phyloP scores from a whole-genome alignment of 2,113 vertebrate species.

The Hydrolagus affinis region DNA sequence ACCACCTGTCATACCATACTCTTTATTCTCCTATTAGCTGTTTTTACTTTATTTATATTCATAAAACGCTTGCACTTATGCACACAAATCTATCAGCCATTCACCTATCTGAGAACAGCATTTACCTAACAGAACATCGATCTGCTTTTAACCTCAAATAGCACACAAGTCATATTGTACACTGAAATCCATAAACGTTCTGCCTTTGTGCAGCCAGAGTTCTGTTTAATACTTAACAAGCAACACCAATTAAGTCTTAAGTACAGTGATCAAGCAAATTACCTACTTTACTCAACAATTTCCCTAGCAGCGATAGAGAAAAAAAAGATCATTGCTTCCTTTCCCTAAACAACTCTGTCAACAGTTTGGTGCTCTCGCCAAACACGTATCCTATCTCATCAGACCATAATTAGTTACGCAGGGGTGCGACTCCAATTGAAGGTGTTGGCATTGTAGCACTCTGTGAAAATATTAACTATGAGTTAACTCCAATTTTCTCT shows the following conservation, averaged over 20 bases:
- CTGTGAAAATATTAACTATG: constrained; percentile 92
- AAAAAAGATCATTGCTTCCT: constrained; percentile 48
- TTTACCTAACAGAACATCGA: not conserved
- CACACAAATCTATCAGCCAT: not conserved
- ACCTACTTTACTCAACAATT: constrained; percentile 38
- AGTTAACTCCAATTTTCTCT: constrained; percentile 93
- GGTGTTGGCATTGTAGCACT: constrained; percentile 90
- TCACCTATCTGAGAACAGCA: not conserved
- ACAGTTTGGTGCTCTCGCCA: constrained; percentile 62
- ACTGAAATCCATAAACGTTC: not conserved
- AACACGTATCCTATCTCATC: constrained; percentile 61
- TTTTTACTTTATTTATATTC: not conserved
- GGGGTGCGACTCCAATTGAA: constrained; percentile 93
- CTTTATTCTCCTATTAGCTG: not conserved
- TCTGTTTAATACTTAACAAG: constrained; percentile 5
- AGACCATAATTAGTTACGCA: constrained; percentile 83
- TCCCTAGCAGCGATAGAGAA: constrained; percentile 38
- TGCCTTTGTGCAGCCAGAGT: not conserved
- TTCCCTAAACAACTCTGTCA: constrained; percentile 67
- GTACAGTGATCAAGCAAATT: constrained; percentile 38
- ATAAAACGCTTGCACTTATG: not conserved
- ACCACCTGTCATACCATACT: no score
- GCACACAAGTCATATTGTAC: not conserved
- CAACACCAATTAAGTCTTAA: not conserved
- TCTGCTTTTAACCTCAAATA: not conserved